Percentiles rank a stretch among this genome's conserved stretches.
Evolutionary conservation across 2,888 invertebrate genomes (phyloP).

Genomic region (Zygogramma bicolorata): DNA sequence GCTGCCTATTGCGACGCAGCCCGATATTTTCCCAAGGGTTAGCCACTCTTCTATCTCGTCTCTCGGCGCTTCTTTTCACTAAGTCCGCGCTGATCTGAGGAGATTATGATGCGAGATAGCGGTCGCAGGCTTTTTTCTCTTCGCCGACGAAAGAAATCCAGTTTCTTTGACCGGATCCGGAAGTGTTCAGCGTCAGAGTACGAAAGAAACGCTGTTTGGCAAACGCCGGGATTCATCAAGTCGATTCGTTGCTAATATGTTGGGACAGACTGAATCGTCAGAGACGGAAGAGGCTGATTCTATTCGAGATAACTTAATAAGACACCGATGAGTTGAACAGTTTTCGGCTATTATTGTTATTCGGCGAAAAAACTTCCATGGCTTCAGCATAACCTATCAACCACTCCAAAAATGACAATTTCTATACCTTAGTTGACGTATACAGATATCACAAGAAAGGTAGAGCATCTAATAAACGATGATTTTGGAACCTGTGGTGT

Average conservation of each 20-base stretch:
- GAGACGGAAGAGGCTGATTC: too few relatives aligned
- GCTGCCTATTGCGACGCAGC: conserved; percentile 1
- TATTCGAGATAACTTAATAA: too few relatives aligned
- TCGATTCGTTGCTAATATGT: background rate
- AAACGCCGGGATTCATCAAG: background rate
- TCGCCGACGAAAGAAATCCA: conserved; percentile 14
- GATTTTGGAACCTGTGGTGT: too few relatives aligned
- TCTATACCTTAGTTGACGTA: too few relatives aligned
- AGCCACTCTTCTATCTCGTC: conserved; percentile 4
- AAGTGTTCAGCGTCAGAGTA: background rate
- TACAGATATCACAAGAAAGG: too few relatives aligned
- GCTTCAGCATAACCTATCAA: too few relatives aligned
- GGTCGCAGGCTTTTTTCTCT: conserved; percentile 9
- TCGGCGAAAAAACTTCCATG: too few relatives aligned
- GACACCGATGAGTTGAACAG: too few relatives aligned
- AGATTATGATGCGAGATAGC: conserved; percentile 23
- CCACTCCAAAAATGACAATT: too few relatives aligned
- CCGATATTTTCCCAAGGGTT: conserved; percentile 2
- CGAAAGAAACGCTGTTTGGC: background rate
- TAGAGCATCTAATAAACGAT: too few relatives aligned
- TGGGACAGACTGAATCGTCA: background rate
- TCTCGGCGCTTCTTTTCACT: conserved; percentile 22
- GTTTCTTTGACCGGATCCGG: conserved; percentile 15
- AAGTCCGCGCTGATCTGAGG: conserved; percentile 16
- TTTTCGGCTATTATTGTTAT: too few relatives aligned